Percentiles rank a stretch among this genome's conserved stretches.
These are phyloP conservation scores for Umimayanthus chanpuru DNA, from an alignment of 92 coral and sea anemone genomes.

Conservation along the genomic window DNA sequence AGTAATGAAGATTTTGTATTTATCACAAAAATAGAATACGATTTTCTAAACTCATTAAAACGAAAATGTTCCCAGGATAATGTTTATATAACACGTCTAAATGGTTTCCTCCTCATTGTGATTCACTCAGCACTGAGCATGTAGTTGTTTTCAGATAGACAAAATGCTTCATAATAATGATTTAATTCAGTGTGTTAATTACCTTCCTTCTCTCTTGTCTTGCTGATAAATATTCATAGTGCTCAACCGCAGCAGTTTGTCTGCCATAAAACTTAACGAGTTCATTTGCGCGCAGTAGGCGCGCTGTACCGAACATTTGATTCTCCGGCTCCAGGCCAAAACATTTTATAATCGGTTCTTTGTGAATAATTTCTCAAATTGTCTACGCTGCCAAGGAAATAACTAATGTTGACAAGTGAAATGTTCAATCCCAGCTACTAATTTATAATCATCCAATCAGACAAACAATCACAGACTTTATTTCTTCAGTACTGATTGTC, in stretches of 20 bases:
- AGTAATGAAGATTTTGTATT: not conserved
- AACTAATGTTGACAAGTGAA: no score
- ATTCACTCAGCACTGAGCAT: not conserved
- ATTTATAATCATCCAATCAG: no score
- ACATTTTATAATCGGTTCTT: not conserved
- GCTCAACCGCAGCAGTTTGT: not conserved
- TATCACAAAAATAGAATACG: not conserved
- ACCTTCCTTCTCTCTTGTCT: not conserved
- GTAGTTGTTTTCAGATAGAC: not conserved
- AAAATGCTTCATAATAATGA: no score
- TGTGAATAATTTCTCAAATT: not conserved
- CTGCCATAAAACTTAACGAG: not conserved
- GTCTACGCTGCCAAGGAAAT: no score
- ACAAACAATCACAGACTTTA: no score
- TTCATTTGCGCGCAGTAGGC: not conserved
- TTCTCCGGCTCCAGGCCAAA: not conserved
- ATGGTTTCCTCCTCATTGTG: not conserved
- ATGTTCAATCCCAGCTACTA: no score
- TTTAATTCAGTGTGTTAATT: not conserved
- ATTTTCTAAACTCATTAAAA: slow-evolving; percentile 2
- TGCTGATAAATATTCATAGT: not conserved
- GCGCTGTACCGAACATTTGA: not conserved
- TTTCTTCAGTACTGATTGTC: no score
- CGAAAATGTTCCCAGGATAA: not conserved
- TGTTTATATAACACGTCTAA: not conserved